A percentile compares a stretch with the other conserved stretches of the same genome.
phyloP scores from a whole-genome alignment of 2,113 vertebrate species.

The Nycticorax nycticorax region DNA sequence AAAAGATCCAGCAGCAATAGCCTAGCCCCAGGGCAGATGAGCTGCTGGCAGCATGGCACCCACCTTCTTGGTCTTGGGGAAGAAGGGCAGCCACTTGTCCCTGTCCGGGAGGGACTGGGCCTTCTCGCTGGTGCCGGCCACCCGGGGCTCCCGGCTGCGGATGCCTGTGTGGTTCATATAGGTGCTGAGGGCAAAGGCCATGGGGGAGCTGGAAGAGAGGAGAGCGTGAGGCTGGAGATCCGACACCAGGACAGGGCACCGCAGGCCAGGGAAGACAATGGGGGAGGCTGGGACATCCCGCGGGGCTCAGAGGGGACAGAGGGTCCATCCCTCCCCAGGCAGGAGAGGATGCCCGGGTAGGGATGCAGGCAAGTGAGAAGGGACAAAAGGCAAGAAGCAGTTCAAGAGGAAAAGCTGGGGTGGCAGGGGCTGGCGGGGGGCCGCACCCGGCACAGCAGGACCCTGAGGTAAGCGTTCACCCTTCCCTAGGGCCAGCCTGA shows the following conservation, averaged over 20 bases:
- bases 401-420: not conserved
- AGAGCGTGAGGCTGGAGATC: not conserved
- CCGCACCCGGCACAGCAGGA: fast-evolving
- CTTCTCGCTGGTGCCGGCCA: slow-evolving; percentile 70
- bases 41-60: not conserved
- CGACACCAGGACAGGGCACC: too few species aligned
- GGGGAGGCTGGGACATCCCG: fast-evolving
- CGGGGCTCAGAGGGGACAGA: fast-evolving
- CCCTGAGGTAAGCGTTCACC: not conserved
- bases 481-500: not conserved
- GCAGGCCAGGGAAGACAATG: not conserved
- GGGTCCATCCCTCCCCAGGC: not conserved
- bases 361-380: not conserved
- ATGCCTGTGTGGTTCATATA: slow-evolving; percentile 88
- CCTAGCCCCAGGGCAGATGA: not conserved
- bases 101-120: slow-evolving; percentile 78
- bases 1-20: not conserved
- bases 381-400: not conserved
- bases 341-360: fast-evolving
- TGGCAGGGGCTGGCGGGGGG: not conserved
- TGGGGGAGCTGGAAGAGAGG: slow-evolving; percentile 76
- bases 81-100: slow-evolving; percentile 92
- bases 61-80: slow-evolving; percentile 93
- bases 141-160: slow-evolving; percentile 82
- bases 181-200: slow-evolving; percentile 85